phyloP scores from a whole-genome alignment of 64 coral and sea anemone genomes.

The Actinia equina region DNA sequence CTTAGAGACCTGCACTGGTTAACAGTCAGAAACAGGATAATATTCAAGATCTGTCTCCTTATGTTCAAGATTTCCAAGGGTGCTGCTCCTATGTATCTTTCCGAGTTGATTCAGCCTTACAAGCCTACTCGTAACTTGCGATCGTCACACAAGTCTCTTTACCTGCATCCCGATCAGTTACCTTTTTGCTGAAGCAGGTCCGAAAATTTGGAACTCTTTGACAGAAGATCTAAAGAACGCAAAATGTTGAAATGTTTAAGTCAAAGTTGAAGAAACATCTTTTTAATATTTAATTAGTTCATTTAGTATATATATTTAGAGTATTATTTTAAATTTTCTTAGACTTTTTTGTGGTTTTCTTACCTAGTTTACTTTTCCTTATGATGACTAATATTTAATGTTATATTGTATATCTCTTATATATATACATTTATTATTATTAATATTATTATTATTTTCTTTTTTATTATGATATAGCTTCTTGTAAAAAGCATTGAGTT shows the following conservation, averaged over 20 bases:
- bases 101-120: not conserved
- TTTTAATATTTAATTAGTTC: not conserved
- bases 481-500: too few relatives aligned
- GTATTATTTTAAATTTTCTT: not conserved
- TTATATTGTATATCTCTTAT: too few relatives aligned
- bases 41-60: too few relatives aligned
- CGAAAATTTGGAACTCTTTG: slow-evolving; percentile 31
- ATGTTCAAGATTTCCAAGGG: too few relatives aligned
- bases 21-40: too few relatives aligned
- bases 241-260: slow-evolving; percentile 28
- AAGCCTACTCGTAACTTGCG: slow-evolving; percentile 10
- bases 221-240: slow-evolving; percentile 8
- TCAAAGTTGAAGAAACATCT: slow-evolving; percentile 20
- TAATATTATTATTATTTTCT: too few relatives aligned
- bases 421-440: too few relatives aligned
- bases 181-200: slow-evolving; percentile 15
- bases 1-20: too few relatives aligned
- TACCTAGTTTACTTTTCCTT: too few relatives aligned
- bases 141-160: slow-evolving; percentile 21
- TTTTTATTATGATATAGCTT: too few relatives aligned
- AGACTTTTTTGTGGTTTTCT: not conserved
- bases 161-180: not conserved
- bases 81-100: too few relatives aligned
- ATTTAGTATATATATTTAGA: not conserved
- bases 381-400: too few relatives aligned